Base-by-base conservation (phyloP, 37 sponge, comb jelly and placozoan species). In the Bolinopsis microptera region DNA sequence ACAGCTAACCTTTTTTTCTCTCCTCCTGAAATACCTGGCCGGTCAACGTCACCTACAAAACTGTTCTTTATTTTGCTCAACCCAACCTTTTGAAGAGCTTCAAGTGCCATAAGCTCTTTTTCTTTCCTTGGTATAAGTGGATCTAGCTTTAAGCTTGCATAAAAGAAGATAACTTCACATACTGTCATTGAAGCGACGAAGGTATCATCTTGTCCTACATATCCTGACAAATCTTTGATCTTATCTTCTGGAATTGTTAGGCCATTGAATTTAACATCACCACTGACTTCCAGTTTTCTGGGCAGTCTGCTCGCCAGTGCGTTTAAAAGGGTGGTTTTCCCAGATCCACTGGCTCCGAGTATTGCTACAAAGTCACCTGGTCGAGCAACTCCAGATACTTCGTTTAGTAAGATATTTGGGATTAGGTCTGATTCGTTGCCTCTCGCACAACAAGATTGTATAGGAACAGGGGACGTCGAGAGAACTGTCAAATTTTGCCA, bases 1-100 rank as follows among this genome's bases (percentile, higher is more conserved):
- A 82, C 83, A 82, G 83, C 35, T 9, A 82, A 9, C 37, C 83
- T 82, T 35, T 3, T 82, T 23, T 82, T 82, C 83, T 82, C 83
- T 32, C 83, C 83, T 8, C 83, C 83, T 8, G 38, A 36, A 35
- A 82, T 18, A 35, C 83, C 83, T 18, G 38, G 35, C 1, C 5
- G 8, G 3, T 30, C 35, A 2, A 3, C 23, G 38, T 35, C 38
- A 9, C 83, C 83, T 23, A 82, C 38, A 32, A 82, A 23, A 35
- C 38, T 23, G 23, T 82, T 32, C 38, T 18, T 35, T 5, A 82
- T 36, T 31, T 82, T 31, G 83, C 13, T 34, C 0, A 82, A 23
- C 37, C 83, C 83, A 82, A 82, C 38, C 8, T 82, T 18, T 35
- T 23, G 3, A 2, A 82, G 35, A 23, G 23, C 24, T 8, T 32